These are phyloP conservation scores for Aphyosemion australe DNA, from an alignment of 2,113 vertebrate species.

Conservation along the genomic window DNA sequence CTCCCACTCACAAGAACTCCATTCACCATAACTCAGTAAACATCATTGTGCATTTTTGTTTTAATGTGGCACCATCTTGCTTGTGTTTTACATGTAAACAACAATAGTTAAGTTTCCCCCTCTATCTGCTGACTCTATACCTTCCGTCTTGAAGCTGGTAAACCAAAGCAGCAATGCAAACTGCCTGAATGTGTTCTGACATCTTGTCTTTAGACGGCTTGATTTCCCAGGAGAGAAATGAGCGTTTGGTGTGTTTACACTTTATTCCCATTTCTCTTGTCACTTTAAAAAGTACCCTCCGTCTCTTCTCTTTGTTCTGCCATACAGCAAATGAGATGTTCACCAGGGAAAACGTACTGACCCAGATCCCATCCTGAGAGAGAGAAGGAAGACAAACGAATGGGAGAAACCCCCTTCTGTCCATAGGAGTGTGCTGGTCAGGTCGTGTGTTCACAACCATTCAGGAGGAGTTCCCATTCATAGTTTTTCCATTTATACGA, in stretches of 20 bases:
- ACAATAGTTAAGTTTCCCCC: slow-evolving; percentile 14
- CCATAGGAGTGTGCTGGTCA: slow-evolving; percentile 18
- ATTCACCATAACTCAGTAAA: too few relatives aligned
- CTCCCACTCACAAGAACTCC: too few relatives aligned
- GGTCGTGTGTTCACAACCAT: slow-evolving; percentile 23
- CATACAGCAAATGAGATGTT: slow-evolving; percentile 25
- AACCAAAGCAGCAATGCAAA: slow-evolving; percentile 21
- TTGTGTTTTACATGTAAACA: too few relatives aligned
- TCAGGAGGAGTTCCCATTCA: slow-evolving; percentile 28
- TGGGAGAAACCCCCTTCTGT: slow-evolving; percentile 12
- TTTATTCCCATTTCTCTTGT: slow-evolving; percentile 55
- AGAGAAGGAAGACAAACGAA: slow-evolving; percentile 26
- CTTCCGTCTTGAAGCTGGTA: slow-evolving; percentile 39
- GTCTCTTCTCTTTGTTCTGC: slow-evolving; percentile 12
- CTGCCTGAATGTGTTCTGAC: slow-evolving; percentile 61
- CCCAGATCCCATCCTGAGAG: slow-evolving; percentile 42
- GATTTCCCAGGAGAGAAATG: slow-evolving; percentile 62
- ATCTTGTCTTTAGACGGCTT: slow-evolving; percentile 54
- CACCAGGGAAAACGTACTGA: slow-evolving; percentile 56
- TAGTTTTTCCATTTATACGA: slow-evolving; percentile 2
- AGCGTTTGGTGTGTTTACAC: slow-evolving; percentile 70
- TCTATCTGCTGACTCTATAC: slow-evolving; percentile 12
- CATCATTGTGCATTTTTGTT: too few relatives aligned
- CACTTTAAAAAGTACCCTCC: slow-evolving; percentile 27
- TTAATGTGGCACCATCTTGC: too few relatives aligned